Evolutionary conservation across 2,888 invertebrate genomes (phyloP).

Genomic region (Argynnis bischoffii): DNA sequence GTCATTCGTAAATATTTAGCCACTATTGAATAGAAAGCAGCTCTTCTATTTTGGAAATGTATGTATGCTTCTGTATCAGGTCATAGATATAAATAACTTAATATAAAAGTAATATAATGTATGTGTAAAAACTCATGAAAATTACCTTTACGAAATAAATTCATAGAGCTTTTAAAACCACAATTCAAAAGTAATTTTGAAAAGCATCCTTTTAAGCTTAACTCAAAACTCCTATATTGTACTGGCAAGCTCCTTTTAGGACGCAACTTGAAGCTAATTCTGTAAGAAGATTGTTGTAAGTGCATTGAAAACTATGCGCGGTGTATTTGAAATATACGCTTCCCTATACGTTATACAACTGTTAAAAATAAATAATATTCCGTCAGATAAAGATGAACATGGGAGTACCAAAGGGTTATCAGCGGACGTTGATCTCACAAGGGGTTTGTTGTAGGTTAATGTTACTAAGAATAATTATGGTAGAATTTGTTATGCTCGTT

Average conservation of each 20-base stretch:
- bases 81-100: not conserved
- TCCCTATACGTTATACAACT: not conserved
- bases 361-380: conserved; percentile 31
- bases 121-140: too few species aligned
- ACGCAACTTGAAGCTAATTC: conserved; percentile 25
- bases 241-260: conserved; percentile 21
- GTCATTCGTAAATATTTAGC: conserved; percentile 38
- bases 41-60: conserved; percentile 28
- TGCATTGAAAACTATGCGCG: conserved; percentile 20
- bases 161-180: conserved; percentile 2
- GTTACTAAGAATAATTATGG: conserved; percentile 2
- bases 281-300: conserved; percentile 31
- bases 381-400: conserved; percentile 30
- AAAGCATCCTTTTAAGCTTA: conserved; percentile 19
- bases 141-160: too few species aligned
- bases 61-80: conserved; percentile 7
- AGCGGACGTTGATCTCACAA: conserved; percentile 34
- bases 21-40: conserved; percentile 30
- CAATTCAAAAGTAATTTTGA: conserved; percentile 5
- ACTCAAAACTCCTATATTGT: conserved; percentile 15
- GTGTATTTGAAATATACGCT: conserved; percentile 24
- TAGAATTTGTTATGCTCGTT: not conserved
- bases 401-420: conserved; percentile 27
- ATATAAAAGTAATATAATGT: not conserved
- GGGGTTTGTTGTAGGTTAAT: conserved; percentile 32